These are phyloP conservation scores for Macrosiphum euphorbiae DNA, from an alignment of 2,888 invertebrate species.

Conservation along the genomic window DNA sequence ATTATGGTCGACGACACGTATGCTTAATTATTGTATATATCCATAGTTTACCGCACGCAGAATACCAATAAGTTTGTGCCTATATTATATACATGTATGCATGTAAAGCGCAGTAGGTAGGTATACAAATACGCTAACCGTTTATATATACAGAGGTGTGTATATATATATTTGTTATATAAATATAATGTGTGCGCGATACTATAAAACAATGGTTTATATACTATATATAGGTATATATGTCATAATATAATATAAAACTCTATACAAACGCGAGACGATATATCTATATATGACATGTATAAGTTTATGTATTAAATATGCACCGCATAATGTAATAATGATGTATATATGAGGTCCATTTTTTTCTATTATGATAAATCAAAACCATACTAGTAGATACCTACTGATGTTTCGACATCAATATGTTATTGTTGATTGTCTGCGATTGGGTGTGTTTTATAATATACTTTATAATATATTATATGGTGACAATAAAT, in stretches of 20 bases:
- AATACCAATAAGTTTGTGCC: slow-evolving; percentile 19
- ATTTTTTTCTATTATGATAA: not conserved
- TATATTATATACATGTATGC: not conserved
- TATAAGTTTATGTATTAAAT: not conserved
- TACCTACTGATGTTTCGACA: not conserved
- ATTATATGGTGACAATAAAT: not conserved
- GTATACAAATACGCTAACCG: not conserved
- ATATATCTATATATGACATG: not conserved
- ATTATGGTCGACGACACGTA: not conserved
- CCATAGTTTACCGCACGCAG: not conserved
- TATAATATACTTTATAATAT: not conserved
- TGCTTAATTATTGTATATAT: not conserved
- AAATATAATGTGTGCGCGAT: not conserved
- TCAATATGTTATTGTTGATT: not conserved
- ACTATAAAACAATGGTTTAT: not conserved
- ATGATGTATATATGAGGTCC: not conserved
- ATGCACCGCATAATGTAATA: not conserved
- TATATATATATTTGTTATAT: no score
- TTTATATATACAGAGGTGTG: not conserved
- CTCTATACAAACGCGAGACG: not conserved
- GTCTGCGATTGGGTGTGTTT: slow-evolving; percentile 1
- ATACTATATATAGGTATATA: not conserved
- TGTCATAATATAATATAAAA: not conserved
- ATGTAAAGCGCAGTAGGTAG: not conserved
- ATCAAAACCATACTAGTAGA: not conserved